A percentile compares a stretch with the other conserved stretches of the same genome.
Evolutionary conservation across 2,888 invertebrate species (phyloP).

Genomic region (Eupithecia vulgata): DNA sequence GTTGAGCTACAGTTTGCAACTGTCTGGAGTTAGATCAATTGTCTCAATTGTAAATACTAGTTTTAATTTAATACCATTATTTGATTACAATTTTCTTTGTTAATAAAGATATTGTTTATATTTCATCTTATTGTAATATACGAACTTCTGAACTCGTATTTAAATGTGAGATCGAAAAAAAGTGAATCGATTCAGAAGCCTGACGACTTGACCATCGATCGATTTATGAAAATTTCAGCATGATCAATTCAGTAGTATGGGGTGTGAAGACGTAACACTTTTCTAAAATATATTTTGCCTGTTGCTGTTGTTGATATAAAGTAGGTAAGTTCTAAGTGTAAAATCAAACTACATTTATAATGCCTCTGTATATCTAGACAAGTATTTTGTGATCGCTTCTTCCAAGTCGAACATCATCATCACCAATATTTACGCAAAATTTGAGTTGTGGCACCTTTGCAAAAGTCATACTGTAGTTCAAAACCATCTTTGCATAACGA

Average conservation of each 20-base stretch:
- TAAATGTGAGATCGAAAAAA: not conserved
- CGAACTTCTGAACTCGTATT: not conserved
- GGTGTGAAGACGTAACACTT: not conserved
- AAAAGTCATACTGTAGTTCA: slow-evolving; percentile 19
- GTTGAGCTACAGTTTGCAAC: no score
- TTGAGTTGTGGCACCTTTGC: not conserved
- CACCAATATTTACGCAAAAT: not conserved
- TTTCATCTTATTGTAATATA: no score
- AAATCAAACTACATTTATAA: not conserved
- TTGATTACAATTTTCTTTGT: no score
- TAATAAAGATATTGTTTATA: no score
- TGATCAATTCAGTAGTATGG: not conserved
- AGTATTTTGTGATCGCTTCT: not conserved
- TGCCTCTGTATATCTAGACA: not conserved
- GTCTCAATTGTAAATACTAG: no score
- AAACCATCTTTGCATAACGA: slow-evolving; percentile 23
- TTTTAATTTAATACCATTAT: no score
- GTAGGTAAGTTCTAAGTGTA: not conserved
- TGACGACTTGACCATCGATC: no score
- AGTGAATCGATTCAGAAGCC: not conserved
- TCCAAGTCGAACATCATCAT: not conserved
- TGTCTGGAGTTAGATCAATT: no score
- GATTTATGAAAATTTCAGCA: not conserved
- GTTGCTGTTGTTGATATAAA: not conserved
- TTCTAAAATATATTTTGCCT: not conserved